These are phyloP conservation scores for Anabacerthia variegaticeps DNA, from an alignment of 2,797 vertebrate genomes.

Conservation along the genomic window DNA sequence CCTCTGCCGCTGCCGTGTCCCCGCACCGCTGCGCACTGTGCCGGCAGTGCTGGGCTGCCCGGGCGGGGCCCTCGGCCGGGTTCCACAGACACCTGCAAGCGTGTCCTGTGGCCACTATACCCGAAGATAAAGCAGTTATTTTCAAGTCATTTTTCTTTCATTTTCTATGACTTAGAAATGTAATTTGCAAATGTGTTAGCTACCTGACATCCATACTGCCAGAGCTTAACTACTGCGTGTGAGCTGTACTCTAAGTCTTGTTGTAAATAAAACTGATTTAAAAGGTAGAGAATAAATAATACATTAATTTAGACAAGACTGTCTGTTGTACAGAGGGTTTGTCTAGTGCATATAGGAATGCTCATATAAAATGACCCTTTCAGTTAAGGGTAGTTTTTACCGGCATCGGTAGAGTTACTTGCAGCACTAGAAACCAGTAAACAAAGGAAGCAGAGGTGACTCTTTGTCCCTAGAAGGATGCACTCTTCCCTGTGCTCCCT, in stretches of 20 bases:
- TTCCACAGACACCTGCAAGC: slow-evolving; percentile 28
- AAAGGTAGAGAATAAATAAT: slow-evolving; percentile 70
- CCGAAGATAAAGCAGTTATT: slow-evolving; percentile 46
- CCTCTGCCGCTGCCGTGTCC: slow-evolving; percentile 5
- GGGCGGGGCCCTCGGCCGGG: neutral
- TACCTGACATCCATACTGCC: slow-evolving; percentile 50
- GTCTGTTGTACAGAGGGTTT: neutral
- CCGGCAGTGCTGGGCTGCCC: neutral
- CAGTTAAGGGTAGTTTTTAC: neutral
- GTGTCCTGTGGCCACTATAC: neutral
- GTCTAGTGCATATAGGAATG: neutral
- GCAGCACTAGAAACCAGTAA: neutral
- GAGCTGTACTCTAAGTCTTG: slow-evolving; percentile 60
- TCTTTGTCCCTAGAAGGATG: neutral
- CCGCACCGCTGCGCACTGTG: neutral
- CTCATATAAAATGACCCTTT: neutral
- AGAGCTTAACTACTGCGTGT: slow-evolving; percentile 60
- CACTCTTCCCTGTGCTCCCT: neutral
- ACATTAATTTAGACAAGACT: slow-evolving; percentile 63
- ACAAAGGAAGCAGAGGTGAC: neutral
- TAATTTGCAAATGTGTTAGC: slow-evolving; percentile 44
- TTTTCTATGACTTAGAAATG: slow-evolving; percentile 55
- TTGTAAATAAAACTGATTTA: slow-evolving; percentile 75
- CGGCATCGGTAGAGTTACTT: neutral
- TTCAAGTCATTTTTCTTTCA: slow-evolving; percentile 31